These are phyloP conservation scores for Eilema sororculum DNA, from an alignment of 2,888 invertebrate species.

Conservation along the genomic window DNA sequence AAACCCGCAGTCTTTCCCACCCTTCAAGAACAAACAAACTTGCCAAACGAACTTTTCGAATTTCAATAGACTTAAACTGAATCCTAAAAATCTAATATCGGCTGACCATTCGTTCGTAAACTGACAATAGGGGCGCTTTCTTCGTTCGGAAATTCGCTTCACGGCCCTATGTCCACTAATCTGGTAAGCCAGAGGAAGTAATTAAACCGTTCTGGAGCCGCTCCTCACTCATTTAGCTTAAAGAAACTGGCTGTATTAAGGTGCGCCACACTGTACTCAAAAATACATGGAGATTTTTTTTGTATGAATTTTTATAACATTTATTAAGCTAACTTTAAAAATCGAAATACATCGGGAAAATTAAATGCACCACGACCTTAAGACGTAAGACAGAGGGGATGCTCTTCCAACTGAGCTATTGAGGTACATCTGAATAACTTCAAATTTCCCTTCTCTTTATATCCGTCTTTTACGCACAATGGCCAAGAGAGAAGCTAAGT, in stretches of 20 bases:
- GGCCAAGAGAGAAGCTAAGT: too few species aligned
- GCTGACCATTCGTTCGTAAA: slow-evolving; percentile 21
- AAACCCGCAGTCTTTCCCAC: not conserved
- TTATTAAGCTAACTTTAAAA: too few species aligned
- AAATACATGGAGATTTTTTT: not conserved
- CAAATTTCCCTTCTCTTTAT: too few species aligned
- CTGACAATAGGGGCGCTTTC: slow-evolving; percentile 26
- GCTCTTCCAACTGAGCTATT: too few species aligned
- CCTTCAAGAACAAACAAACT: slow-evolving; percentile 6
- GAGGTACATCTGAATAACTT: too few species aligned
- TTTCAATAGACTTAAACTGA: slow-evolving; percentile 22
- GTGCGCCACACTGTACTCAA: slow-evolving; percentile 13
- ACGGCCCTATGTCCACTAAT: slow-evolving; percentile 43
- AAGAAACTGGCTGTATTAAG: slow-evolving; percentile 42
- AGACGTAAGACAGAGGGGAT: too few species aligned
- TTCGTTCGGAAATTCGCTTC: slow-evolving; percentile 26
- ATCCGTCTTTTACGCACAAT: too few species aligned
- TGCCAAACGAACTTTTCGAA: slow-evolving; percentile 13
- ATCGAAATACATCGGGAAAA: too few species aligned
- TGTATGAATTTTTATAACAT: too few species aligned
- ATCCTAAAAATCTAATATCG: slow-evolving; percentile 39
- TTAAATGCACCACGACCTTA: too few species aligned
- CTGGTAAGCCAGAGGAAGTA: slow-evolving; percentile 52
- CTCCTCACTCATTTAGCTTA: slow-evolving; percentile 48
- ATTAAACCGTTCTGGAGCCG: slow-evolving; percentile 42